phyloP scores from a whole-genome alignment of 2,888 invertebrate genomes.

The Iphiclides podalirius region DNA sequence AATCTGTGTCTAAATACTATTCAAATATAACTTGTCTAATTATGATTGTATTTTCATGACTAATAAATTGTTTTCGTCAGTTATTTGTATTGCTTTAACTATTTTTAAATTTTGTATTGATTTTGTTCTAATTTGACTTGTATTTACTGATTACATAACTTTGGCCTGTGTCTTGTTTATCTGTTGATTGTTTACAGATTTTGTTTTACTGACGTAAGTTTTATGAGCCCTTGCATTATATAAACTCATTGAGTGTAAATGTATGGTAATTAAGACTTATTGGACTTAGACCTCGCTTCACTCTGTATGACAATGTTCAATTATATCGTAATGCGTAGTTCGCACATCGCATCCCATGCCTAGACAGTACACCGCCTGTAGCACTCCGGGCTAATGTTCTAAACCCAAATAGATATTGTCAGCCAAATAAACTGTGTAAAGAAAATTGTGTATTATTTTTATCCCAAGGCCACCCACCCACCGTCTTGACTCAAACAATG shows the following conservation, averaged over 20 bases:
- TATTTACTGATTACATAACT: no score
- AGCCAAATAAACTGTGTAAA: constrained; percentile 11
- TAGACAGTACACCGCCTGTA: constrained; percentile 9
- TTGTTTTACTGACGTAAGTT: neutral
- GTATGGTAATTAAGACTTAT: neutral
- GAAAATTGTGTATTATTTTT: constrained; percentile 16
- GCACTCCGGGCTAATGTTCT: constrained; percentile 11
- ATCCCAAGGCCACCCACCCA: constrained; percentile 8
- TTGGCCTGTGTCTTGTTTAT: no score
- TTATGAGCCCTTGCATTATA: constrained; percentile 1
- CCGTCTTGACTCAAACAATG: neutral
- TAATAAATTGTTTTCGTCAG: no score
- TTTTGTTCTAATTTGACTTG: no score
- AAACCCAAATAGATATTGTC: constrained; percentile 6
- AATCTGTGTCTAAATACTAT: no score
- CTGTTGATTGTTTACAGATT: neutral
- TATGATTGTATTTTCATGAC: no score
- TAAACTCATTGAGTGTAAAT: neutral
- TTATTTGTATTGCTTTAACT: no score
- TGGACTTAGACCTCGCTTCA: neutral
- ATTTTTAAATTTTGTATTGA: no score
- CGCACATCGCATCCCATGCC: neutral
- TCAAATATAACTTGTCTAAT: no score
- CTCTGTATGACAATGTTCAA: constrained; percentile 16
- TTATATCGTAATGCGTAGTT: constrained; percentile 1